phyloP scores from a whole-genome alignment of 1,140 invertebrate genomes.

The Drosophila littoralis region DNA sequence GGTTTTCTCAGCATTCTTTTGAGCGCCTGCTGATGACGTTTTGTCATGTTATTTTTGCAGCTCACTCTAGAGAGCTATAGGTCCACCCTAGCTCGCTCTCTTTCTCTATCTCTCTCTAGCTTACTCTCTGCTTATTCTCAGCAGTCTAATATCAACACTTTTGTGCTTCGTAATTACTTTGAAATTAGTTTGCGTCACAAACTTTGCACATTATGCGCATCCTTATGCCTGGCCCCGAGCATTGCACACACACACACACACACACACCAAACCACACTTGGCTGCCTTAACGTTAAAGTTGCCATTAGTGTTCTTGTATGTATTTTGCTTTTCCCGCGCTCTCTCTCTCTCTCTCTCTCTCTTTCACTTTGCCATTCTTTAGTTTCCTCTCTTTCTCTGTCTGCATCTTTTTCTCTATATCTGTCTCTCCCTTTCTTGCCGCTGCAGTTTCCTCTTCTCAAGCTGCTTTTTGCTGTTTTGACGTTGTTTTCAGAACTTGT shows the following conservation, averaged over 20 bases:
- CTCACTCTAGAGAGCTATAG: constrained; percentile 12
- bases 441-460: constrained; percentile 19
- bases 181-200: constrained; percentile 82
- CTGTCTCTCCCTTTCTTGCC: constrained; percentile 5
- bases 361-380: background rate
- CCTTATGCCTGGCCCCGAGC: constrained; percentile 63
- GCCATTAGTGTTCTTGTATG: constrained; percentile 63
- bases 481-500: constrained; percentile 59
- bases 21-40: constrained; percentile 68
- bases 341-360: constrained; percentile 5
- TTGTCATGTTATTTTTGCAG: constrained; percentile 73
- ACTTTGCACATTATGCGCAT: constrained; percentile 83
- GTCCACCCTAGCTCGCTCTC: background rate
- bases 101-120: background rate
- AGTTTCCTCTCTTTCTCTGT: constrained; percentile 7
- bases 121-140: constrained; percentile 33
- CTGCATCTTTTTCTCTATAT: constrained; percentile 22
- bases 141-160: constrained; percentile 82
- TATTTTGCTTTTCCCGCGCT: background rate
- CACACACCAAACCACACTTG: constrained; percentile 22
- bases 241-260: constrained; percentile 35
- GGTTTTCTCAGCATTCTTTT: constrained; percentile 27
- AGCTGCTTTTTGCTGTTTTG: constrained; percentile 64
- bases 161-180: constrained; percentile 83
- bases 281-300: constrained; percentile 70